A percentile compares a stretch with the other conserved stretches of the same genome.
Conservation (phyloP, 2,113 vertebrate genomes). For the Toxostoma redivivum region DNA sequence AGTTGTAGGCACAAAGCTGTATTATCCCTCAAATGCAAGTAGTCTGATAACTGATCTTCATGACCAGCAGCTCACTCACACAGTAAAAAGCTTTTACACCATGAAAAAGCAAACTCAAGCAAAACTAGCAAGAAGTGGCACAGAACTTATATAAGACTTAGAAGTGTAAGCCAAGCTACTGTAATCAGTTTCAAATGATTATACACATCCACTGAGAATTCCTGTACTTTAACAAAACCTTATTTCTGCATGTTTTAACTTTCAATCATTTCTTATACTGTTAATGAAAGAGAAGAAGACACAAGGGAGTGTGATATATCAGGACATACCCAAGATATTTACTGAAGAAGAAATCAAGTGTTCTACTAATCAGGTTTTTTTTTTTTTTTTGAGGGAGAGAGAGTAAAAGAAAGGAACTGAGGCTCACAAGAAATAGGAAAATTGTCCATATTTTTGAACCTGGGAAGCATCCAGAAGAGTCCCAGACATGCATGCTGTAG, state of each 20-base stretch:
- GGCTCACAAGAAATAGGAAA: not conserved
- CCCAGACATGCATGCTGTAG: not conserved
- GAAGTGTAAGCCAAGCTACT: not conserved
- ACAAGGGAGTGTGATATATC: not conserved
- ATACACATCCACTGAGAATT: conserved; percentile 1
- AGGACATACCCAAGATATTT: not conserved
- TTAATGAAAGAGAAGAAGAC: not conserved
- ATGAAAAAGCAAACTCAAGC: not conserved
- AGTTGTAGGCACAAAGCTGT: not conserved
- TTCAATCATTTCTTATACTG: not conserved
- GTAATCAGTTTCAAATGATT: not conserved
- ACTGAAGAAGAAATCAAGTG: not conserved
- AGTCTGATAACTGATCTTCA: not conserved
- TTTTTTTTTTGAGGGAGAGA: not conserved
- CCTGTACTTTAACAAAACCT: not conserved
- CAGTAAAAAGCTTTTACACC: not conserved
- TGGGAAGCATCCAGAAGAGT: not conserved
- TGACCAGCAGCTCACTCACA: not conserved
- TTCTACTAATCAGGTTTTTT: not conserved
- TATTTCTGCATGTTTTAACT: not conserved
- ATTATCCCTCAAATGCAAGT: not conserved
- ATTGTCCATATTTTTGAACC: not conserved
- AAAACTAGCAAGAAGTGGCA: not conserved
- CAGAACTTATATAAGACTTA: not conserved
- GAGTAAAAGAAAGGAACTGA: not conserved